phyloP scores from a whole-genome alignment of 1,140 invertebrate species.

The Plodia interpunctella region DNA sequence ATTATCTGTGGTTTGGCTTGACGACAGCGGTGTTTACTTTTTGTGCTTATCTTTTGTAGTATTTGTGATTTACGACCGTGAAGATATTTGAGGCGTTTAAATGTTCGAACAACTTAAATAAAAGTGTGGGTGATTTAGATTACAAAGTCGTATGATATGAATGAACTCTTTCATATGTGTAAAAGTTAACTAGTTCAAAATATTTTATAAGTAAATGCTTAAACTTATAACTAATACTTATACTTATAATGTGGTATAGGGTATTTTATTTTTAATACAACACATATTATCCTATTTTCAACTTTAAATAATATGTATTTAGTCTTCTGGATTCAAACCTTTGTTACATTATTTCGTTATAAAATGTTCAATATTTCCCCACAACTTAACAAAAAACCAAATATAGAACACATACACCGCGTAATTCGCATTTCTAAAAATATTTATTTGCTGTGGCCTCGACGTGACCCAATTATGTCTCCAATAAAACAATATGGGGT shows the following conservation, averaged over 20 bases:
- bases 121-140: constrained; percentile 2
- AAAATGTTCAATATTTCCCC: too few relatives aligned
- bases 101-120: too few relatives aligned
- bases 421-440: constrained; percentile 26
- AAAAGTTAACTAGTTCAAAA: not conserved
- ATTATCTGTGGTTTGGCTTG: constrained; percentile 41
- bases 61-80: constrained; percentile 16
- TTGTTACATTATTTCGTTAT: too few relatives aligned
- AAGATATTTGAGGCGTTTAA: not conserved
- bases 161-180: not conserved
- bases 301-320: too few relatives aligned
- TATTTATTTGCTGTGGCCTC: constrained; percentile 33
- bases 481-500: constrained; percentile 68
- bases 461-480: constrained; percentile 65
- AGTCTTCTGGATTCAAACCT: too few relatives aligned
- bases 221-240: too few relatives aligned
- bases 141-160: not conserved
- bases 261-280: too few relatives aligned
- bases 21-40: constrained; percentile 36
- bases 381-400: not conserved
- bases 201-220: not conserved
- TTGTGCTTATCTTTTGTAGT: constrained; percentile 20
- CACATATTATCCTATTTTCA: too few relatives aligned
- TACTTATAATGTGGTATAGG: too few relatives aligned
- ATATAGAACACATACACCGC: not conserved